phyloP scores from a whole-genome alignment of 2,888 invertebrate genomes.

The Conchocele bisecta region DNA sequence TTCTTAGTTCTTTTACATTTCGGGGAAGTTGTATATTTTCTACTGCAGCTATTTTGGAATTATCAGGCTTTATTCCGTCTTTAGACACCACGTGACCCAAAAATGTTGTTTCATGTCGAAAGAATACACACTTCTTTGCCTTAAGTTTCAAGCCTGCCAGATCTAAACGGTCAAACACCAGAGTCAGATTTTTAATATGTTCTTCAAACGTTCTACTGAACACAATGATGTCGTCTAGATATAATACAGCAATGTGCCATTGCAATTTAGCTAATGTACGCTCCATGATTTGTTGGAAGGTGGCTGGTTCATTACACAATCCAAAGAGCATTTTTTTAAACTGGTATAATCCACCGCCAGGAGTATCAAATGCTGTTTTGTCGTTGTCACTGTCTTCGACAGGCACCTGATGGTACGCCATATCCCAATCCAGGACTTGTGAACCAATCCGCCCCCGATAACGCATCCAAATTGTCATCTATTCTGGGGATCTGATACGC shows the following conservation, averaged over 20 bases:
- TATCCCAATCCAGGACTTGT: slow-evolving; percentile 19
- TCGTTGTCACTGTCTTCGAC: slow-evolving; percentile 5
- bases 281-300: neutral
- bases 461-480: slow-evolving; percentile 5
- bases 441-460: slow-evolving; percentile 23
- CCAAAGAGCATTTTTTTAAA: slow-evolving; percentile 10
- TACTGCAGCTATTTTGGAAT: too few species aligned
- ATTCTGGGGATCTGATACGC: slow-evolving; percentile 20
- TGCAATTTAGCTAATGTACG: neutral
- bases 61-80: slow-evolving; percentile 1
- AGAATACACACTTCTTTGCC: neutral
- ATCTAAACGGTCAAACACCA: neutral
- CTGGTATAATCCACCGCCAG: slow-evolving; percentile 12
- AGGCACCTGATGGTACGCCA: slow-evolving; percentile 26
- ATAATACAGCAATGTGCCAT: neutral
- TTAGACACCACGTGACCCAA: neutral
- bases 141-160: neutral
- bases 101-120: neutral
- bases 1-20: too few species aligned
- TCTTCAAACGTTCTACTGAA: neutral
- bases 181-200: neutral
- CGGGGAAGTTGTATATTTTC: too few species aligned
- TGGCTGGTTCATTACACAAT: neutral
- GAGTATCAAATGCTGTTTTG: slow-evolving; percentile 31
- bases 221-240: neutral